Evolutionary conservation across 2,888 invertebrate genomes (phyloP).

Genomic region (Leptinotarsa rubiginosa): DNA sequence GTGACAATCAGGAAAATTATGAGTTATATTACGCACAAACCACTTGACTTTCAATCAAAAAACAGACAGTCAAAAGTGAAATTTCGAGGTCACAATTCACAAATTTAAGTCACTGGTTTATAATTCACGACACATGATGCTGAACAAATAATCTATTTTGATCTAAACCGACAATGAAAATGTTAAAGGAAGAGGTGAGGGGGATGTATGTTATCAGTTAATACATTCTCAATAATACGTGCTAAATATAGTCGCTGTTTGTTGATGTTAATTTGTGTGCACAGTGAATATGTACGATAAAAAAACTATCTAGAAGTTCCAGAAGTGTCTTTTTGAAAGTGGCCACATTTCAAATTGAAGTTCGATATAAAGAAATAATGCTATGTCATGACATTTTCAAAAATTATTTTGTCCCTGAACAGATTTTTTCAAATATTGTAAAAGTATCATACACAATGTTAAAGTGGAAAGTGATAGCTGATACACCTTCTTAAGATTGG

Average conservation of each 20-base stretch:
- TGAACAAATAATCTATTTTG: background rate
- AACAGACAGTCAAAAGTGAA: background rate
- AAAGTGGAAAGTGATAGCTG: no score
- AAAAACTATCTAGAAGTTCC: background rate
- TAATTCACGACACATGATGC: background rate
- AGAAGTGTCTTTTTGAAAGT: no score
- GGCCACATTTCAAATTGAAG: no score
- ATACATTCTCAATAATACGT: background rate
- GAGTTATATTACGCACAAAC: background rate
- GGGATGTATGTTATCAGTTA: background rate
- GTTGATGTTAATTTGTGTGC: background rate
- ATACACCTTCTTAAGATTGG: no score
- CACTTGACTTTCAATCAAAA: background rate
- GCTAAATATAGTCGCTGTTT: conserved; percentile 13
- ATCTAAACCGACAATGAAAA: conserved; percentile 2
- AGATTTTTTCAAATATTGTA: no score
- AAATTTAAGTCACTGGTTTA: background rate
- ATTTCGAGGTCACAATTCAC: background rate
- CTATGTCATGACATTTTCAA: no score
- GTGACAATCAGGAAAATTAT: background rate
- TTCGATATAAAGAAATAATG: no score
- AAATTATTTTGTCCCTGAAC: no score
- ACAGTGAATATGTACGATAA: background rate
- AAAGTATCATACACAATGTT: no score
- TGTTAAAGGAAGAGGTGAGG: conserved; percentile 7